Percentiles rank a stretch among this genome's conserved stretches.
These are phyloP conservation scores for Sylvia borin DNA, from an alignment of 2,797 vertebrate genomes.

Conservation along the genomic window DNA sequence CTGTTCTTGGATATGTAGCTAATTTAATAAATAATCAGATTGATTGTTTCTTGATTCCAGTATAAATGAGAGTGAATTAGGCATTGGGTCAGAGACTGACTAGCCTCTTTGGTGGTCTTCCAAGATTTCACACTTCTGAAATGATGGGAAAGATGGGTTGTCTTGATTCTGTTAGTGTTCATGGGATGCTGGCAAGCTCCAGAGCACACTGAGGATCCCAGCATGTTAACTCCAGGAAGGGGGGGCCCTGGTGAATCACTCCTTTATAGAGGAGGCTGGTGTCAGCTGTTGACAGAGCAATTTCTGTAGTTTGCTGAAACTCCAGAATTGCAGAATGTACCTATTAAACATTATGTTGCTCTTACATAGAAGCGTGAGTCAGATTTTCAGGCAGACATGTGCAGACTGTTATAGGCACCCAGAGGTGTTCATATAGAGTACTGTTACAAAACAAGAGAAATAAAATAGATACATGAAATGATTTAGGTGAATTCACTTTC, in stretches of 20 bases:
- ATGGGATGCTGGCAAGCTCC: not conserved
- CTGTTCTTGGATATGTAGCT: not conserved
- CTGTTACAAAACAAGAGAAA: not conserved
- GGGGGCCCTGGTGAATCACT: not conserved
- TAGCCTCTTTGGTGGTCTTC: not conserved
- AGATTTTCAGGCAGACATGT: not conserved
- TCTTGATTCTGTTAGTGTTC: not conserved
- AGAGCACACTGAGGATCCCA: not conserved
- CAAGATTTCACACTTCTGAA: not conserved
- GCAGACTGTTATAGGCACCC: fast-evolving
- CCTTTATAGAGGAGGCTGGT: not conserved
- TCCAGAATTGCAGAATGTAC: not conserved
- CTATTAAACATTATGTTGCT: not conserved
- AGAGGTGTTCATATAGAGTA: not conserved
- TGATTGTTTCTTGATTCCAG: not conserved
- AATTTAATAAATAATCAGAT: not conserved
- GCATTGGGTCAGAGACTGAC: not conserved
- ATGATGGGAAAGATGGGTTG: not conserved
- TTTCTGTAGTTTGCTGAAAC: not conserved
- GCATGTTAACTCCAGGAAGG: not conserved
- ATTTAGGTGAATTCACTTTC: not conserved
- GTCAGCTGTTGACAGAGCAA: not conserved
- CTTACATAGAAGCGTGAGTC: not conserved
- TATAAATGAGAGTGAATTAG: not conserved
- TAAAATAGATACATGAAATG: not conserved